A percentile compares a stretch with the other conserved stretches of the same genome.
Conservation (phyloP, 2,113 vertebrate genomes). For the Pica pica region DNA sequence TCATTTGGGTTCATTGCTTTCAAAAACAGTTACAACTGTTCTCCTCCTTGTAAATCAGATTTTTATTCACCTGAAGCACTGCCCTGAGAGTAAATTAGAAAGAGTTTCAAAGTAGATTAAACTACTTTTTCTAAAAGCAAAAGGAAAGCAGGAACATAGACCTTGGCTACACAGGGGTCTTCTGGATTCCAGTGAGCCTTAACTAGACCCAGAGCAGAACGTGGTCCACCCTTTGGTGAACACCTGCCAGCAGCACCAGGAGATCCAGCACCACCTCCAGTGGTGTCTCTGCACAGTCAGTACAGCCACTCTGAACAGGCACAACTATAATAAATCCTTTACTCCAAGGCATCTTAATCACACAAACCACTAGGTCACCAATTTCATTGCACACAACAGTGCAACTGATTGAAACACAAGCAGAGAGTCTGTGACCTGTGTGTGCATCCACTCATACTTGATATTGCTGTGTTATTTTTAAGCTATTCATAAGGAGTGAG, state of each 20-base stretch:
- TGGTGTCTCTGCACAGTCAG: not conserved
- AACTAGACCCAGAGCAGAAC: not conserved
- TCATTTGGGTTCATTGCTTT: not conserved
- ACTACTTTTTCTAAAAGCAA: not conserved
- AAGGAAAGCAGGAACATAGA: not conserved
- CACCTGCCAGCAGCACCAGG: not conserved
- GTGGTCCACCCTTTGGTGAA: accelerated
- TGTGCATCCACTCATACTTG: not conserved
- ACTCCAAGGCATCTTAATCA: not conserved
- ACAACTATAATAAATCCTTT: not conserved
- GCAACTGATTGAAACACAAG: not conserved
- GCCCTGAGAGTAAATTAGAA: not conserved
- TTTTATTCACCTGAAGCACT: not conserved
- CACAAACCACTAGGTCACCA: not conserved
- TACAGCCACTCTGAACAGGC: not conserved
- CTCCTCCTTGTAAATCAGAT: not conserved
- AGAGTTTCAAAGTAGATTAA: not conserved
- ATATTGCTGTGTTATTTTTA: not conserved
- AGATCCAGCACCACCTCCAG: not conserved
- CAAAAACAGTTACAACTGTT: not conserved
- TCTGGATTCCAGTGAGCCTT: not conserved
- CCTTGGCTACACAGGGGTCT: not conserved
- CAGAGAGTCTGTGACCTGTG: not conserved
- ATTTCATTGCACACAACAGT: not conserved
- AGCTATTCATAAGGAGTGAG: not conserved